Conservation (phyloP, 2,113 vertebrate species). For the Lasiurus borealis region DNA sequence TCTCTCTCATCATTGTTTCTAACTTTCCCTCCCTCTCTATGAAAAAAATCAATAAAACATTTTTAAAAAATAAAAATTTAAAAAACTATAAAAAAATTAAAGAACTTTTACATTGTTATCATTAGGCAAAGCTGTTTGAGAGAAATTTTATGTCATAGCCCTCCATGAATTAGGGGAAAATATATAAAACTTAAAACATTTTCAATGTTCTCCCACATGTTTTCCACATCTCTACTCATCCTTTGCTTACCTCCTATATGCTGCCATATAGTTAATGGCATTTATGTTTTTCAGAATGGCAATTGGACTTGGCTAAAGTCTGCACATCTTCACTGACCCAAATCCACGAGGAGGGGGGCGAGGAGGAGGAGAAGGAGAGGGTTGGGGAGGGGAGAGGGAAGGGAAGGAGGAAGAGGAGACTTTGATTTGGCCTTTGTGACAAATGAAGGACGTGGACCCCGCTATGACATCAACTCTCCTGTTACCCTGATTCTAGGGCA, state of each 20-base stretch:
- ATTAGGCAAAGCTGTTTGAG: neutral
- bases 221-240: neutral
- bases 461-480: neutral
- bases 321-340: neutral
- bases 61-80: no score
- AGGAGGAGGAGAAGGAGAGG: no score
- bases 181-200: neutral
- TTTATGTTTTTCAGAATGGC: neutral
- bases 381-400: no score
- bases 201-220: neutral
- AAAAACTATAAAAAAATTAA: neutral
- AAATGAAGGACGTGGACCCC: neutral
- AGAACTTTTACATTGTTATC: neutral
- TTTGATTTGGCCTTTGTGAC: neutral
- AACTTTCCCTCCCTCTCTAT: no score
- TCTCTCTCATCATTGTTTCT: no score
- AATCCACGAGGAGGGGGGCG: neutral
- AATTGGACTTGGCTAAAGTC: neutral
- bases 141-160: neutral
- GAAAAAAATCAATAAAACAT: no score
- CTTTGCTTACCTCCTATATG: neutral
- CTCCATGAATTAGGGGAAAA: neutral
- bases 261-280: neutral
- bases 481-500: neutral
- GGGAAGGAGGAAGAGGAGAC: neutral